phyloP scores from a whole-genome alignment of 1,140 invertebrate species.

The Lasaia peninsularis region DNA sequence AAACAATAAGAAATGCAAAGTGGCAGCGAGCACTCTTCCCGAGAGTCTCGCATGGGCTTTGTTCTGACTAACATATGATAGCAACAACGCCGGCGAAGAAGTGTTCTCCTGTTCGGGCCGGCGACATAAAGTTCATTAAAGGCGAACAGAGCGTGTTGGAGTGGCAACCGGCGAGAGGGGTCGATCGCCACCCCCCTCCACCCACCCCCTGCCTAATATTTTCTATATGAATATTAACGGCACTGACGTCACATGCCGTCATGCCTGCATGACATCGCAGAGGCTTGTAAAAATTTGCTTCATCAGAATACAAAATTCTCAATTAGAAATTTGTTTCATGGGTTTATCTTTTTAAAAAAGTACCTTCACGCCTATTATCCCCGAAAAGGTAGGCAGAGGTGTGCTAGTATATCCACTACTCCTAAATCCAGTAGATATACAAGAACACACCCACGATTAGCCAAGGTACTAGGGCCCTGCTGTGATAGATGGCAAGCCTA shows the following conservation, averaged over 20 bases:
- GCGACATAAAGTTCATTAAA: constrained; percentile 75
- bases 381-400: too few relatives aligned
- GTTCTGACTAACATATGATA: constrained; percentile 66
- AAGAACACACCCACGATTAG: too few relatives aligned
- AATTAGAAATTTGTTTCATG: background rate
- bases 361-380: too few relatives aligned
- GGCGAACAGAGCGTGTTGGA: constrained; percentile 66
- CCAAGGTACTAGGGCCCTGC: too few relatives aligned
- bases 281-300: constrained; percentile 12
- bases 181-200: constrained; percentile 37
- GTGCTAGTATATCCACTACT: too few relatives aligned
- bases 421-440: too few relatives aligned
- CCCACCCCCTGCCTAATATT: constrained; percentile 50
- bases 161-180: constrained; percentile 59
- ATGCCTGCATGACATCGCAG: constrained; percentile 29
- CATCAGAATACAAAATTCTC: background rate
- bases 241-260: constrained; percentile 39
- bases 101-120: constrained; percentile 65
- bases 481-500: too few relatives aligned
- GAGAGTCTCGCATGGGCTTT: constrained; percentile 65
- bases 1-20: constrained; percentile 64
- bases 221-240: constrained; percentile 65
- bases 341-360: too few relatives aligned
- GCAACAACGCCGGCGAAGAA: constrained; percentile 60
- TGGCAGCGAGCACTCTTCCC: constrained; percentile 53